These are phyloP conservation scores for Anticlea derivata DNA, from an alignment of 2,888 invertebrate species.

Conservation along the genomic window DNA sequence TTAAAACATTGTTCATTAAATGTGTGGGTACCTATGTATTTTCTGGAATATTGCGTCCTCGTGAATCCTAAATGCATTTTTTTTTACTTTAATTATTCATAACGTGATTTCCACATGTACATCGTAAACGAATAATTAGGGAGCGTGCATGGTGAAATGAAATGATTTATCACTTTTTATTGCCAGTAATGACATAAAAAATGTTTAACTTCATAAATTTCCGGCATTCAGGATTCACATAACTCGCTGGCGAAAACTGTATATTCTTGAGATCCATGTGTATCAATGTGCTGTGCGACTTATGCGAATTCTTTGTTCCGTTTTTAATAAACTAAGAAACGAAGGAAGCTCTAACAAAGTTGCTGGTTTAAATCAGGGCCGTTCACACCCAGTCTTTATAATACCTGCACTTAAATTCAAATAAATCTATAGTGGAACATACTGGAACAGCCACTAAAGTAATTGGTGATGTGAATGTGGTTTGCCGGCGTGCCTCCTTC, in stretches of 20 bases:
- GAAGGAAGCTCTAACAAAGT: not conserved
- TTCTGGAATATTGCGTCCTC: constrained; percentile 71
- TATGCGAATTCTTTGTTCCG: constrained; percentile 58
- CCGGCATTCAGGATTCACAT: constrained; percentile 81
- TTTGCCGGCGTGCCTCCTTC: constrained; percentile 61
- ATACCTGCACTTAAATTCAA: constrained; percentile 22
- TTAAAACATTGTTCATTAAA: not conserved
- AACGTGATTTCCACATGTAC: constrained; percentile 37
- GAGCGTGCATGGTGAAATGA: constrained; percentile 48
- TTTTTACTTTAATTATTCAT: constrained; percentile 25
- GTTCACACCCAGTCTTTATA: not conserved
- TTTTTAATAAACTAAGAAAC: too few species aligned
- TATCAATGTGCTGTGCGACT: constrained; percentile 59
- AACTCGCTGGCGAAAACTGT: constrained; percentile 64
- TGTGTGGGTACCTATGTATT: constrained; percentile 5
- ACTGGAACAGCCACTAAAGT: constrained; percentile 56
- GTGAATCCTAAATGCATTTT: constrained; percentile 76
- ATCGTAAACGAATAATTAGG: constrained; percentile 61
- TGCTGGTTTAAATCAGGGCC: not conserved
- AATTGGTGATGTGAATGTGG: constrained; percentile 41
- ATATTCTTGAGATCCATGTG: constrained; percentile 38
- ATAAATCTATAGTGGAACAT: constrained; percentile 63
- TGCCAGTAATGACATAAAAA: constrained; percentile 58
- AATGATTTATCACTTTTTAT: constrained; percentile 58
- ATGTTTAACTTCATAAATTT: constrained; percentile 55